Evolutionary conservation across 2,888 invertebrate genomes (phyloP).

Genomic region (Campoplex capitator): DNA sequence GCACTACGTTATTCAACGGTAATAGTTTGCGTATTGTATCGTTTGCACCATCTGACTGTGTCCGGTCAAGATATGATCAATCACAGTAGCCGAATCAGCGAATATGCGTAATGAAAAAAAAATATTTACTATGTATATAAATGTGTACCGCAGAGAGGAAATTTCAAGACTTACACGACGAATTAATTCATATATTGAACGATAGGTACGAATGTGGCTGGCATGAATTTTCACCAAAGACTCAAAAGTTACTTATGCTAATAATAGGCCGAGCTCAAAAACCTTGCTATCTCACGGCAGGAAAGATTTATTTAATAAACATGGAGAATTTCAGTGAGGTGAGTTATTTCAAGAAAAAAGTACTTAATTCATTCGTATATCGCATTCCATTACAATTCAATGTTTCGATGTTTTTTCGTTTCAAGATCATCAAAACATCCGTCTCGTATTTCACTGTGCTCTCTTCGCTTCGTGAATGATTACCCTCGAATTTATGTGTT

Average conservation of each 20-base stretch:
- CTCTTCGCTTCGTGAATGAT: constrained; percentile 39
- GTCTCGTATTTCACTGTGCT: constrained; percentile 50
- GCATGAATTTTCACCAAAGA: constrained; percentile 7
- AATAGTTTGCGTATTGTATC: background rate
- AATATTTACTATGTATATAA: background rate
- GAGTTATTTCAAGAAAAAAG: no score
- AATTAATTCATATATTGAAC: background rate
- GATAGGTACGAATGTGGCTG: constrained; percentile 42
- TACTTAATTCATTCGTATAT: background rate
- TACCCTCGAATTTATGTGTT: background rate
- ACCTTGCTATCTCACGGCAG: constrained; percentile 37
- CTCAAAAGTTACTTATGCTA: constrained; percentile 30
- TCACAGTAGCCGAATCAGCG: constrained; percentile 34
- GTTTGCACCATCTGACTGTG: constrained; percentile 26
- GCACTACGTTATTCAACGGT: constrained; percentile 34
- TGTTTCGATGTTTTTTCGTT: background rate
- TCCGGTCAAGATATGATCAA: constrained; percentile 47
- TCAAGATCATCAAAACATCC: constrained; percentile 45
- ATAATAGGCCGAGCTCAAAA: constrained; percentile 38
- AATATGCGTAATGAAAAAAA: constrained; percentile 29
- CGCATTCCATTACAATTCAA: background rate
- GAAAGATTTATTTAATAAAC: constrained; percentile 38
- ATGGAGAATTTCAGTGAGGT: constrained; percentile 43
- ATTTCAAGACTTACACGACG: background rate
- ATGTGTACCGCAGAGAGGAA: background rate